Evolutionary conservation across 2,888 invertebrate species (phyloP), one percentile per base, ranked within the genome.

Genomic region (Caenorhabditis plicata): DNA sequence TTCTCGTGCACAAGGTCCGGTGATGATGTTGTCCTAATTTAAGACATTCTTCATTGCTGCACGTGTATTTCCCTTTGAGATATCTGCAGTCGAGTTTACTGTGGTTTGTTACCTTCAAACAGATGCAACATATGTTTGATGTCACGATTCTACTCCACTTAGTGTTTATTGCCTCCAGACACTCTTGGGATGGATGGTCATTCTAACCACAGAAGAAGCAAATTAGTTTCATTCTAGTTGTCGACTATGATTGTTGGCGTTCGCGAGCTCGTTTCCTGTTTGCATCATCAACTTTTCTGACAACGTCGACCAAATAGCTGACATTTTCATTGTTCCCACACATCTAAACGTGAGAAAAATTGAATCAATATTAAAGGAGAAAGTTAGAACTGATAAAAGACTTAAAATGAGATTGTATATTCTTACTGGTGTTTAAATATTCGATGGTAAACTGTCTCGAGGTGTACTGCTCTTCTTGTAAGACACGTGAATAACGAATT

Each of bases 401-500:
- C n/a, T n/a, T n/a, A n/a, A n/a, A n/a, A n/a, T n/a, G n/a, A n/a
- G n/a, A n/a, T n/a, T n/a, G n/a, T n/a, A n/a, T n/a, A n/a, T n/a
- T n/a, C n/a, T n/a, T n/a, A n/a, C n/a, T n/a, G n/a, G n/a, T n/a
- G n/a, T n/a, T n/a, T n/a, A n/a, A n/a, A n/a, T n/a, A n/a, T n/a
- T n/a, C n/a, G n/a, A n/a, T n/a, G 33, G 5, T 29, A 4, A 1
- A 26, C 33, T 27, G n/a, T 13, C 36, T 53, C 53, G 17, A 45
- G 26, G 25, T 46, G 52, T n/a, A 52, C 15, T n/a, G 35, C 11
- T 46, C 52, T 29, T 7, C 45, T 27, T 33, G 40, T 17, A 0
- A 42, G n/a, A 35, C 52, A 52, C 11, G 52, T 52, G 26, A 52
- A 45, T 15, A 52, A n/a, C n/a, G 40, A 39, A 1, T 45, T 19